phyloP scores from a whole-genome alignment of 2,888 invertebrate species.

The Girardia tigrina region DNA sequence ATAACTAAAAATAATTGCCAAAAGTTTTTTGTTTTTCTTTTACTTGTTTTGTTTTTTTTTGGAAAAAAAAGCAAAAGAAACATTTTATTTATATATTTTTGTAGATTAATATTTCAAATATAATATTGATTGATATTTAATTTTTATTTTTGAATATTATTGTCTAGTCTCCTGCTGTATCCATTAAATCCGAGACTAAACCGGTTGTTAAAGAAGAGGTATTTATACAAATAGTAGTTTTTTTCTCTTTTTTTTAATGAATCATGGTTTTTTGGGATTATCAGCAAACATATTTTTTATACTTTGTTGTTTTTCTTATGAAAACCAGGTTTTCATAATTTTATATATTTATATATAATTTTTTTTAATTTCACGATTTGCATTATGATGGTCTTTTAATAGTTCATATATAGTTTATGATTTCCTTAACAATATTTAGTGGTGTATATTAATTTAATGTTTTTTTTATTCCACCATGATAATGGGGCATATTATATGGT shows the following conservation, averaged over 20 bases:
- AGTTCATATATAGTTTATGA: not conserved
- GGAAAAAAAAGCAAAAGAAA: too few species aligned
- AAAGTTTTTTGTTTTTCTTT: too few species aligned
- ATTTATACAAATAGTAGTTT: slow-evolving; percentile 17
- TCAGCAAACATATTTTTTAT: not conserved
- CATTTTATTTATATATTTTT: too few species aligned
- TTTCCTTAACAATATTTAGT: not conserved
- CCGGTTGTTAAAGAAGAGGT: slow-evolving; percentile 23
- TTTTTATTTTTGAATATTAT: slow-evolving; percentile 14
- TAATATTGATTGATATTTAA: slow-evolving; percentile 23
- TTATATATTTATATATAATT: not conserved
- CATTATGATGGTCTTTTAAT: slow-evolving; percentile 2
- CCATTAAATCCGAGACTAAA: slow-evolving; percentile 14
- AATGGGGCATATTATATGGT: too few species aligned
- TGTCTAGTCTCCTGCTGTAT: slow-evolving; percentile 20
- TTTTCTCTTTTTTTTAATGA: not conserved
- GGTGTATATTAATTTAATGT: too few species aligned
- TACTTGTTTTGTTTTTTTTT: too few species aligned
- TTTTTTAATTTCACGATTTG: slow-evolving; percentile 7
- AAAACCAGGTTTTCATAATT: not conserved
- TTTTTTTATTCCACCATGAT: too few species aligned
- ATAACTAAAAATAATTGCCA: too few species aligned
- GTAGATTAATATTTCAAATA: not conserved
- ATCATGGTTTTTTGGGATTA: slow-evolving; percentile 5
- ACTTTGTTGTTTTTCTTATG: slow-evolving; percentile 9